These are phyloP conservation scores for Oithona nana DNA, from an alignment of 2,888 invertebrate genomes.

Conservation along the genomic window DNA sequence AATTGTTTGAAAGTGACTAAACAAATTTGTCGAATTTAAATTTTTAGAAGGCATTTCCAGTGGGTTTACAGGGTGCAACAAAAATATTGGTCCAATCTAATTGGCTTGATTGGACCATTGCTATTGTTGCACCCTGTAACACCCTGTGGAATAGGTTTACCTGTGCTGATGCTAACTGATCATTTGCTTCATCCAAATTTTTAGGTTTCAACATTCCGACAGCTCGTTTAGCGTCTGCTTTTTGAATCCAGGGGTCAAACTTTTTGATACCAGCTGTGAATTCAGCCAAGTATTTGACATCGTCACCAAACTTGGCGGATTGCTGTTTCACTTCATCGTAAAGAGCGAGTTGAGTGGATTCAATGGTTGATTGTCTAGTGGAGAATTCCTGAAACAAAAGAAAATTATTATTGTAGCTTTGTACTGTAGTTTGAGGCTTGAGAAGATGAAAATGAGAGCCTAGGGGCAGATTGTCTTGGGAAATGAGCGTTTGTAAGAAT, in stretches of 20 bases:
- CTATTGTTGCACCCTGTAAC: background rate
- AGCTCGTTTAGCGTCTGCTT: slow-evolving; percentile 7
- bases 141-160: background rate
- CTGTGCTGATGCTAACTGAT: background rate
- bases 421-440: too few species aligned
- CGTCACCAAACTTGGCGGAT: slow-evolving; percentile 15
- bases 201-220: slow-evolving; percentile 7
- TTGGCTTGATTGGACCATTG: too few species aligned
- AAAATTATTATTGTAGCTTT: too few species aligned
- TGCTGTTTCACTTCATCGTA: slow-evolving; percentile 1
- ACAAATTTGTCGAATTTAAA: too few species aligned
- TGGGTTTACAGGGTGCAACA: too few species aligned
- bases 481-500: too few species aligned
- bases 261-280: slow-evolving; percentile 9
- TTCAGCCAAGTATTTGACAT: slow-evolving; percentile 16
- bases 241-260: slow-evolving; percentile 14
- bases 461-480: too few species aligned
- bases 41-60: too few species aligned
- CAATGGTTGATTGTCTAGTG: background rate
- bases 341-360: background rate
- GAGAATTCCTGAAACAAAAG: background rate
- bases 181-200: slow-evolving; percentile 7
- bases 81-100: too few species aligned
- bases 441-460: too few species aligned
- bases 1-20: too few species aligned